A percentile compares a stretch with the other conserved stretches of the same genome.
Evolutionary conservation across 2,888 invertebrate species (phyloP).

Genomic region (Orthosia gracilis): DNA sequence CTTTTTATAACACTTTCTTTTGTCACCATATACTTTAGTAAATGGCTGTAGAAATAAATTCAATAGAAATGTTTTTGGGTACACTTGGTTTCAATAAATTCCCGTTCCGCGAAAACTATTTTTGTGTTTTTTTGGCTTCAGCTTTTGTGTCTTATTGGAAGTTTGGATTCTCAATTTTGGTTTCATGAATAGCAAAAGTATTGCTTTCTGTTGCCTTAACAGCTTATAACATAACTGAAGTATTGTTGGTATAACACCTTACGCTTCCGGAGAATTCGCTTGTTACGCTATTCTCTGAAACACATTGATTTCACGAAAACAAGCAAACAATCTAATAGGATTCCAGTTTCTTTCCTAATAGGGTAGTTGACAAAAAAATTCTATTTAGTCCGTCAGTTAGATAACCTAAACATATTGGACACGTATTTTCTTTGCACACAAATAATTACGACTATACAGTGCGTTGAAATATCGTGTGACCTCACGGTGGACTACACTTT

Average conservation of each 20-base stretch:
- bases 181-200: neutral
- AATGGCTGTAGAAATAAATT: neutral
- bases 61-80: constrained; percentile 1
- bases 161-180: neutral
- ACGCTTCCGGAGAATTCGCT: neutral
- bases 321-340: neutral
- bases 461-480: no score
- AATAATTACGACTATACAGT: no score
- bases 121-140: neutral
- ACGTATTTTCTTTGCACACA: no score
- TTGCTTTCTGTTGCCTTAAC: neutral
- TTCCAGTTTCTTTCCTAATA: no score
- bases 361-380: no score
- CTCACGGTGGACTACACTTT: no score
- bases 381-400: no score
- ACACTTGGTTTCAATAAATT: neutral
- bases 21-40: neutral
- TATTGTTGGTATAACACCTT: neutral
- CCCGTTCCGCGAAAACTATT: no score
- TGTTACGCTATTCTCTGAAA: neutral
- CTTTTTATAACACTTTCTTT: constrained; percentile 25
- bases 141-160: neutral
- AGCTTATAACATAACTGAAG: neutral
- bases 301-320: neutral
- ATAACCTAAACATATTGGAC: no score